Conservation (phyloP, 2,113 vertebrate species). For the Myanophis thanlyinensis region DNA sequence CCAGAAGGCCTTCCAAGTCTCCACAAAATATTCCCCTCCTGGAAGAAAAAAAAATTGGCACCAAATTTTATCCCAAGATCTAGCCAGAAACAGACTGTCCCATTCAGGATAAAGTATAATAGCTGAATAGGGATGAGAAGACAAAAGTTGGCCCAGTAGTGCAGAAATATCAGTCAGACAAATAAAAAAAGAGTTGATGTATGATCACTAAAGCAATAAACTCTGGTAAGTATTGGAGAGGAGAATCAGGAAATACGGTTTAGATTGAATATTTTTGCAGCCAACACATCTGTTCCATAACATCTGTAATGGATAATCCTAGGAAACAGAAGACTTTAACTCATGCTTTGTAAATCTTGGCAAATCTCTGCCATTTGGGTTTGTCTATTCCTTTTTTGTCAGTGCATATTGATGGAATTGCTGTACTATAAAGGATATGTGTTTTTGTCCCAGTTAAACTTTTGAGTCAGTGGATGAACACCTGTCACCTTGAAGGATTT, state of each 20-base stretch:
- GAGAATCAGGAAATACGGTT: not conserved
- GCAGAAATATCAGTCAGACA: not conserved
- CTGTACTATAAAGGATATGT: not conserved
- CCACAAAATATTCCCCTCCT: not conserved
- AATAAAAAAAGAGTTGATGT: not conserved
- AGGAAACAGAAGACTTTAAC: not conserved
- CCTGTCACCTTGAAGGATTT: not conserved
- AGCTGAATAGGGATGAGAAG: not conserved
- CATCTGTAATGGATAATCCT: not conserved
- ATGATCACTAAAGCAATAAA: not conserved
- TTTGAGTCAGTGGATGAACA: not conserved
- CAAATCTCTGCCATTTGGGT: not conserved
- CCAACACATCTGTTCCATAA: not conserved
- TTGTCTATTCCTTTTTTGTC: not conserved
- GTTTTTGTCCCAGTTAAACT: not conserved
- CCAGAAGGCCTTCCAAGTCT: not conserved
- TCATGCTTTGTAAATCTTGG: not conserved
- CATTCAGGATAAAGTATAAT: not conserved
- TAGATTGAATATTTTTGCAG: not conserved
- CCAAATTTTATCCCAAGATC: not conserved
- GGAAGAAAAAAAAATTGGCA: accelerated
- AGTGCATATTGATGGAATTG: not conserved
- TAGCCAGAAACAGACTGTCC: not conserved
- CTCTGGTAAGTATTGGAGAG: not conserved
- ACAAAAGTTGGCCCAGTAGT: not conserved